Evolutionary conservation across 2,113 vertebrate species (phyloP), one percentile per base, ranked within the genome.

Genomic region (Forbesichthys papilliferus): DNA sequence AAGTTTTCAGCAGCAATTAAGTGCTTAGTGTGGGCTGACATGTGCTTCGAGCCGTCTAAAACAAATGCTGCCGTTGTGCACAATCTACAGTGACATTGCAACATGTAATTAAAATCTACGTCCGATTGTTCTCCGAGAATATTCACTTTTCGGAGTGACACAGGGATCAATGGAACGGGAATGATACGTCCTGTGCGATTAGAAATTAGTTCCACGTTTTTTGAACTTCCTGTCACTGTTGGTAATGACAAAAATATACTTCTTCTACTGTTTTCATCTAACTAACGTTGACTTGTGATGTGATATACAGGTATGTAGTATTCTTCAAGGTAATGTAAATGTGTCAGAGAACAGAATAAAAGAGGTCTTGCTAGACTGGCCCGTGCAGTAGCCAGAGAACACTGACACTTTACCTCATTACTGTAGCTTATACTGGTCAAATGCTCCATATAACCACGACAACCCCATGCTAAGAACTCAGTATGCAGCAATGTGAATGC

Each of bases 331-430:
- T 42, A 56, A 51, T 11, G 56, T 58, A 56, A 72, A 52, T n/a
- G 78, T 75, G 61, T 49, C 47, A 16, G 36, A 16, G 52, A 85
- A 77, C 66, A 57, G 74, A 64, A 81, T 71, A 69, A 86, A 84
- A 69, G 78, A 71, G 65, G 48, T 79, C 63, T 85, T 89, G 77
- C 86, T 88, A 75, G 75, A 60, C 64, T 51, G 64, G 71, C 59
- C 47, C 56, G 68, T 55, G 77, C 36, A 42, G 1, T 60, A 72
- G 73, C 70, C 78, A 74, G 74, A 67, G 64, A 66, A 65, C 60
- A 52, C 55, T 58, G 69, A 62, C 75, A 52, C 66, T 79, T 80
- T 83, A 78, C 83, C 81, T 89, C 83, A 85, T 87, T 88, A 84
- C 61, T 60, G 57, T 11, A 60, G 69, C 64, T 86, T 77, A 66